Base-by-base conservation (phyloP, 2,888 invertebrate species). In the Lasiommata megera region DNA sequence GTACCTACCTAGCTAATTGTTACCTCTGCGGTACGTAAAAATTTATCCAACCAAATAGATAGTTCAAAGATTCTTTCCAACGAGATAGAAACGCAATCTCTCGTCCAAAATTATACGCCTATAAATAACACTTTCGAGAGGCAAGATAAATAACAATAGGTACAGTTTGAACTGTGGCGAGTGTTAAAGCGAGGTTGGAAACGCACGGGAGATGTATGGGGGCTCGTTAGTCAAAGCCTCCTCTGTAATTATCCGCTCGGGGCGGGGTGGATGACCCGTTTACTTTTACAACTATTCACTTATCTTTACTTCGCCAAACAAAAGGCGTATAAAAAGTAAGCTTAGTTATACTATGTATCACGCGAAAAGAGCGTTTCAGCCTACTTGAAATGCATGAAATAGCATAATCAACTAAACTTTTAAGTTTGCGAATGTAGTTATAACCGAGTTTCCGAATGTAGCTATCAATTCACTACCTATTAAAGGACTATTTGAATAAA, bases 281-380 rank as follows among this genome's bases (percentile, higher is more conserved):
- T 55, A 58, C 61, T 55, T 61, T 61, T 55, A 61, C 58, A 43
- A 72, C 82, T 84, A 84, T 84, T 84, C 85, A 85, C 82, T 87
- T 84, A 88, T 86, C 85, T 84, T 73, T 68, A 73, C 85, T 84
- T 73, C 68, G 74, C 77, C 82, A 84, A 86, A 89, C 87, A 88
- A 88, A 88, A 34, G 79, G 77, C 62, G 61, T 66, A 68, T 65
- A 77, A 80, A 80, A 82, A 79, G 74, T 67, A 65, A 23, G n/a
- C n/a, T 31, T 9, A 3, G 5, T 31, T 31, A 31, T 31, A 31
- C 9, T 31, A 9, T 31, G 31, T 31, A 9, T 31, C 31, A 31
- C 31, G 31, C 1, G 9, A 31, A 31, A 31, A 7, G 31, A 1
- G 31, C 31, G 31, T 9, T 31, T n/a, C n/a, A n/a, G n/a, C n/a